These are phyloP conservation scores for Mugil cephalus DNA, from an alignment of 2,113 vertebrate species.

Conservation along the genomic window DNA sequence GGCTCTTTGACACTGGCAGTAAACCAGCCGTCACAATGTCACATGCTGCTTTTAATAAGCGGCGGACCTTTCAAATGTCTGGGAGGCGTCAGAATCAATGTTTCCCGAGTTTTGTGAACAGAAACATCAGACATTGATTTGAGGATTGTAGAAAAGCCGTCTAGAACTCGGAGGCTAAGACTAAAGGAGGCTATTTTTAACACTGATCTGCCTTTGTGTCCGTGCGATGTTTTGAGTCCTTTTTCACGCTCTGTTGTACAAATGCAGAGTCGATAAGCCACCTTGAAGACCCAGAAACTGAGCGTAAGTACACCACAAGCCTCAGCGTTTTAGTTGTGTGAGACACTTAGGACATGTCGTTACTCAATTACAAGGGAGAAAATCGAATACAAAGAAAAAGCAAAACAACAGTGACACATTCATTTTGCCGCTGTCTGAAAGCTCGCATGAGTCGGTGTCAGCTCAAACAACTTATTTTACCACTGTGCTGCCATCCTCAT, in stretches of 20 bases:
- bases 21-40: slow-evolving; percentile 14
- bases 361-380: not conserved
- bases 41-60: slow-evolving; percentile 44
- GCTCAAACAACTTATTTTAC: slow-evolving; percentile 7
- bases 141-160: not conserved
- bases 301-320: not conserved
- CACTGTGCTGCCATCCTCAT: slow-evolving; percentile 1
- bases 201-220: slow-evolving; percentile 25
- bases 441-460: not conserved
- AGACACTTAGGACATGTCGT: not conserved
- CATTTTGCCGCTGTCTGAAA: slow-evolving; percentile 8
- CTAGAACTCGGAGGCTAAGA: not conserved
- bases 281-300: slow-evolving; percentile 24
- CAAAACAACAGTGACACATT: slow-evolving; percentile 3
- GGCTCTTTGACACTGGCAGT: slow-evolving; percentile 16
- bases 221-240: slow-evolving; percentile 7
- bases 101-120: slow-evolving; percentile 42
- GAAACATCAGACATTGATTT: slow-evolving; percentile 38
- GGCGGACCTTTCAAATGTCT: slow-evolving; percentile 29
- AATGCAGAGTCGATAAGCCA: slow-evolving; percentile 29
- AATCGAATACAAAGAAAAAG: not conserved
- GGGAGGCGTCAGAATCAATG: slow-evolving; percentile 31
- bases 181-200: slow-evolving; percentile 42
- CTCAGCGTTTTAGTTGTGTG: not conserved
- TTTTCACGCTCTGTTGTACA: slow-evolving; percentile 30